Evolutionary conservation across 2,113 vertebrate species (phyloP).

Genomic region (Conger conger): DNA sequence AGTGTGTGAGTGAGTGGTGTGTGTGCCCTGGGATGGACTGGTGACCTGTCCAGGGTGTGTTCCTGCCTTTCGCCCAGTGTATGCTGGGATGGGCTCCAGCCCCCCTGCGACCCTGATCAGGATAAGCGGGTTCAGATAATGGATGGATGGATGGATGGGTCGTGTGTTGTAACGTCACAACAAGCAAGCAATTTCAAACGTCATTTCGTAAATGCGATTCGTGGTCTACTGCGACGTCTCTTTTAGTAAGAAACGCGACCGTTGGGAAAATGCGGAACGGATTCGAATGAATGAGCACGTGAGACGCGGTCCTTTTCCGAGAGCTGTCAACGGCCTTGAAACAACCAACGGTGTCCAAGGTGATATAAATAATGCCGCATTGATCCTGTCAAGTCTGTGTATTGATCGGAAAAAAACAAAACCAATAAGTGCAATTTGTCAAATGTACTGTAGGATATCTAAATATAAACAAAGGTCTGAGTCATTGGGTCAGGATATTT

Average conservation of each 20-base stretch:
- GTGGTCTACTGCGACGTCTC: neutral
- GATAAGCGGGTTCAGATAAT: too few species aligned
- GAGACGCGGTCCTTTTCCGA: neutral
- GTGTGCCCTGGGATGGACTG: too few species aligned
- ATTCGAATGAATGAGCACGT: neutral
- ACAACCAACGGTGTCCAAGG: neutral
- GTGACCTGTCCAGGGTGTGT: too few species aligned
- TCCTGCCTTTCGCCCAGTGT: too few species aligned
- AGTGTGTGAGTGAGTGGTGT: too few species aligned
- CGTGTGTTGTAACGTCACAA: neutral
- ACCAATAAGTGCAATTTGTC: conserved; percentile 3
- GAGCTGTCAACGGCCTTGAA: neutral
- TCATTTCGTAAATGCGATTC: neutral
- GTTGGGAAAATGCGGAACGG: too few species aligned
- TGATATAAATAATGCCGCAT: neutral
- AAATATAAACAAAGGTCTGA: neutral
- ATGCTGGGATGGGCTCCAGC: too few species aligned
- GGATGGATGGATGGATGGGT: too few species aligned
- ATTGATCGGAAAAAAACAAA: neutral
- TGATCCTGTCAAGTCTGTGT: neutral
- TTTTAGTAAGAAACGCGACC: too few species aligned
- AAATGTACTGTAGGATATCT: neutral
- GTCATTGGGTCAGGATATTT: neutral
- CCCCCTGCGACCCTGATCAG: too few species aligned
- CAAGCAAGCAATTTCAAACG: neutral